A percentile compares a stretch with the other conserved stretches of the same genome.
Evolutionary conservation across 2,113 vertebrate genomes (phyloP).

Genomic region (Poicephalus gulielmi): DNA sequence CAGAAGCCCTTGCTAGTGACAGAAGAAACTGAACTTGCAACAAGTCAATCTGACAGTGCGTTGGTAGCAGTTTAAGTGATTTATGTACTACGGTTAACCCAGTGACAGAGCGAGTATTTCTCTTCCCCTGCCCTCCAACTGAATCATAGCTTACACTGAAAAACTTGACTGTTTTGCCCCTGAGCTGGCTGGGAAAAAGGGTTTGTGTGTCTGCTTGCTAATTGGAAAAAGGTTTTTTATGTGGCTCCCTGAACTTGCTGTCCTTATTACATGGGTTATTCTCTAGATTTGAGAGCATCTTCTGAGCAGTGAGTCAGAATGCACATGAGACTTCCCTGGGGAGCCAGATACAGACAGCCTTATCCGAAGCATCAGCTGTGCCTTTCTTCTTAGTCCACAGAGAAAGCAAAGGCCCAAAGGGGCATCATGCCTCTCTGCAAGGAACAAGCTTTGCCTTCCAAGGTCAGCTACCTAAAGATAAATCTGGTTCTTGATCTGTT

Average conservation of each 20-base stretch:
- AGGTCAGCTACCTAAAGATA: background rate
- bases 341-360: conserved; percentile 5
- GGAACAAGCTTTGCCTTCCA: background rate
- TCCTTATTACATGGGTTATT: background rate
- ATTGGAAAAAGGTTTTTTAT: background rate
- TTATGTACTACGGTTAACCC: background rate
- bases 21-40: background rate
- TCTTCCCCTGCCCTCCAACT: background rate
- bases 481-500: background rate
- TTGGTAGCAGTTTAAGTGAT: background rate
- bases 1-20: background rate
- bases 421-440: background rate
- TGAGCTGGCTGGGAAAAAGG: background rate
- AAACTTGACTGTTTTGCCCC: background rate
- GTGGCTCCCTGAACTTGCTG: conserved; percentile 5
- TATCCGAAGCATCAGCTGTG: conserved; percentile 27
- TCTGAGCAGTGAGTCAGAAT: background rate
- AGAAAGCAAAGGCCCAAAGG: background rate
- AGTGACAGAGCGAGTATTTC: background rate
- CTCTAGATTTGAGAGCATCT: background rate
- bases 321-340: background rate
- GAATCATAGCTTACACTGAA: background rate
- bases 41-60: rapidly evolving
- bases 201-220: background rate
- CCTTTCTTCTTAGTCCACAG: background rate